Percentiles rank a stretch among this genome's conserved stretches.
phyloP scores from a whole-genome alignment of 2,113 vertebrate species.

The Phyllostomus hastatus region DNA sequence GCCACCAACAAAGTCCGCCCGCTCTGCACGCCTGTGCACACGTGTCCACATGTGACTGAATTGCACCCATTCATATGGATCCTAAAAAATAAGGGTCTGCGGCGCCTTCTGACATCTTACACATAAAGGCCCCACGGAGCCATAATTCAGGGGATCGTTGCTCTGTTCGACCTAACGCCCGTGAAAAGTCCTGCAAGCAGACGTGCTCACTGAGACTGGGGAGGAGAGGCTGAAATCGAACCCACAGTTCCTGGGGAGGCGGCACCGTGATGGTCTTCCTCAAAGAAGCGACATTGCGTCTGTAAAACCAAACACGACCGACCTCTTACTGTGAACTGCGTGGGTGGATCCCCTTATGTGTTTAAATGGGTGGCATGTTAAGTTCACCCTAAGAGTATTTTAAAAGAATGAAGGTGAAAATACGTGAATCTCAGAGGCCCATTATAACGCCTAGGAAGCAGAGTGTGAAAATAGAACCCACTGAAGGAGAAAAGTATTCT shows the following conservation, averaged over 20 bases:
- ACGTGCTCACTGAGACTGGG: neutral
- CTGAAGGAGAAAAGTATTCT: neutral
- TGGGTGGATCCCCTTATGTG: neutral
- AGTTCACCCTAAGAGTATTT: neutral
- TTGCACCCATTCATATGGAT: neutral
- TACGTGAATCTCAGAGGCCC: neutral
- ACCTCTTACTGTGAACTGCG: neutral
- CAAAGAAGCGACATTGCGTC: neutral
- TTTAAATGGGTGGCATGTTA: neutral
- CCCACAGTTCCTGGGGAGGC: neutral
- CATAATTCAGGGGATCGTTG: neutral
- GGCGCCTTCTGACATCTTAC: neutral
- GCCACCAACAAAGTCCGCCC: neutral
- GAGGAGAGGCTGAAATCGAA: neutral
- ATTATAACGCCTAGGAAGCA: neutral
- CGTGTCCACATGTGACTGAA: rapidly evolving
- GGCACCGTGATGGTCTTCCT: neutral
- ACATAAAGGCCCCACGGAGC: neutral
- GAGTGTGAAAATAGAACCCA: neutral
- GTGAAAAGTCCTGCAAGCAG: neutral
- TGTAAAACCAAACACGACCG: neutral
- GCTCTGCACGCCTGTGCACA: rapidly evolving
- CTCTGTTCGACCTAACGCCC: neutral
- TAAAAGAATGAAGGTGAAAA: neutral
- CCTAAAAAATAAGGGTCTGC: neutral